Evolutionary conservation across 2,888 invertebrate species (phyloP).

Genomic region (Megastigmus dorsalis): DNA sequence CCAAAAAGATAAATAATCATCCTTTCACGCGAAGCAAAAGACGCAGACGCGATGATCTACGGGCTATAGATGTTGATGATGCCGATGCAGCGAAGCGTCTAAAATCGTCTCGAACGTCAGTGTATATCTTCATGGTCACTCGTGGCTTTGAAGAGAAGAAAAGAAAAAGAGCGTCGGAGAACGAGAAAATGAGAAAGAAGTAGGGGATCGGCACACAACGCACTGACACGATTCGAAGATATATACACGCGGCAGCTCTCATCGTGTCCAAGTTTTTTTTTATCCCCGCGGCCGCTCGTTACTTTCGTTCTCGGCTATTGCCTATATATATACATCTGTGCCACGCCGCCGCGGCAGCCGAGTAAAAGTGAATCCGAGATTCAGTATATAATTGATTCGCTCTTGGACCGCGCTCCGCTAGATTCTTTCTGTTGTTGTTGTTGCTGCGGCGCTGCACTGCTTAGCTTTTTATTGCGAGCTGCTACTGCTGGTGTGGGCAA

Average conservation of each 20-base stretch:
- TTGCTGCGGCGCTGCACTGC: no score
- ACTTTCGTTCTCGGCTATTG: conserved; percentile 37
- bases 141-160: neutral
- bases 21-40: neutral
- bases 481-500: neutral
- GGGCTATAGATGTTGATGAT: no score
- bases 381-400: conserved; percentile 16
- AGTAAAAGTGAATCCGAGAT: conserved; percentile 38
- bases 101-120: no score
- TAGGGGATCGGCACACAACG: conserved; percentile 2
- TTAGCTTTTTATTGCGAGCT: no score
- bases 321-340: neutral
- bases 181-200: neutral
- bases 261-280: conserved; percentile 4
- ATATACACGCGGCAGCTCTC: neutral
- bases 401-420: neutral
- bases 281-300: conserved; percentile 8
- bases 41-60: no score
- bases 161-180: neutral
- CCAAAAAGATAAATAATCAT: no score
- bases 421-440: no score
- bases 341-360: neutral
- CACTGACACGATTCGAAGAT: conserved; percentile 44
- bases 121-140: no score
- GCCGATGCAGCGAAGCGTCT: no score